Evolutionary conservation across 2,113 vertebrate genomes (phyloP), one percentile per base, ranked within the genome.

Genomic region (Calcarius ornatus): DNA sequence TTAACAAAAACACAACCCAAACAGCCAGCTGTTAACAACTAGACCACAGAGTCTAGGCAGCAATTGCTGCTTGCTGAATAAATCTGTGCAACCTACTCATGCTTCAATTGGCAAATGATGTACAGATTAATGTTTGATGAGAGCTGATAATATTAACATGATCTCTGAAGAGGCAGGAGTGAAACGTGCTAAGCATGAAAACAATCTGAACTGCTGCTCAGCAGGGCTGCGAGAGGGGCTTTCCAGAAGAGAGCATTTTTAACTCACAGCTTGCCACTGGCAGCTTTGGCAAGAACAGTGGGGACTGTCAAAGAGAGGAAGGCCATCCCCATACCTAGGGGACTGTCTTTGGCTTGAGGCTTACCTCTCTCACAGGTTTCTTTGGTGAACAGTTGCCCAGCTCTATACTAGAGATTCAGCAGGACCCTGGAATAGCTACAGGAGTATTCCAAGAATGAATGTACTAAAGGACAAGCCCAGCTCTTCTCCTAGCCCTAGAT

Each of bases 101-200:
- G 77, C 85, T 81, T 92, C 84, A 85, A 47, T 19, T 90, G 78
- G 89, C 75, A 95, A 96, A 85, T 21, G 9, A 69, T 31, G 73
- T 92, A 80, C 47, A 65, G 45, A 82, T 61, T 82, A 90, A 92
- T 57, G 93, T 94, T 92, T 92, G 96, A 96, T 75, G 75, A 90
- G 92, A 81, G 35, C 53, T 68, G 82, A 73, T 79, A 86, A 79
- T 72, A 96, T 86, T 81, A 96, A 90, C 63, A 38, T 10, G 56
- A 83, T 43, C 82, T 96, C 86, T 79, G 82, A 96, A 93, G 80
- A 86, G 63, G 48, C 76, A 64, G 57, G 6, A 51, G 28, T 2
- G 5, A 64, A 84, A 84, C 61, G 59, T 24, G 76, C 72, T 47
- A 63, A 92, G 63, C 90, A 86, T 31, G 48, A 78, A 22, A 68